These are phyloP conservation scores for Cairina moschata DNA, from an alignment of 2,113 vertebrate species.

Conservation along the genomic window DNA sequence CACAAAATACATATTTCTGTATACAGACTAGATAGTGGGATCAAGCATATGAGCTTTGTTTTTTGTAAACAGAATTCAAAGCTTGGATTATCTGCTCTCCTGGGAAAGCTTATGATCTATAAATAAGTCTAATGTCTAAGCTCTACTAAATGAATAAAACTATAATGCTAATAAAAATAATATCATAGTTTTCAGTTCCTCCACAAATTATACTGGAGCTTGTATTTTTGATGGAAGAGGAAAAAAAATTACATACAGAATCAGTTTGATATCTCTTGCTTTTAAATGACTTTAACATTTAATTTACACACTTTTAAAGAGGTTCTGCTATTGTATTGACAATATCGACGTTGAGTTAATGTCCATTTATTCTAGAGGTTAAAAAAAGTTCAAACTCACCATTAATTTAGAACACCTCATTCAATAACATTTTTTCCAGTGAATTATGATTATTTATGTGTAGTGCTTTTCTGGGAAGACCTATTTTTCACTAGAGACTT, in stretches of 20 bases:
- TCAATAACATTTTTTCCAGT: background rate
- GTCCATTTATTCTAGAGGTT: background rate
- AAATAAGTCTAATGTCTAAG: background rate
- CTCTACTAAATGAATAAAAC: background rate
- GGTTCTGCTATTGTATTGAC: background rate
- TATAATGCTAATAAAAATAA: background rate
- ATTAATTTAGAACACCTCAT: background rate
- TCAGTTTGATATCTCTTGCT: background rate
- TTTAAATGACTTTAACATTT: background rate
- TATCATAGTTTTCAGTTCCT: background rate
- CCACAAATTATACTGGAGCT: background rate
- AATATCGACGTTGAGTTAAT: background rate
- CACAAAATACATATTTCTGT: background rate
- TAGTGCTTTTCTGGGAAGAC: constrained; percentile 5
- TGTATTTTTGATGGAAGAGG: background rate
- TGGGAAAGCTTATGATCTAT: background rate
- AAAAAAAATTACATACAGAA: background rate
- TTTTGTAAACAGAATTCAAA: background rate
- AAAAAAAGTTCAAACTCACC: background rate
- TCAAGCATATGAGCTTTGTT: background rate
- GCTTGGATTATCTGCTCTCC: background rate
- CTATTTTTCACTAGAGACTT: constrained; percentile 22
- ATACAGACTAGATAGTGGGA: background rate
- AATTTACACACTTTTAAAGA: background rate
- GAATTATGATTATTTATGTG: constrained; percentile 50